Conservation (phyloP, 2,797 vertebrate species). For the Acanthornis magna region DNA sequence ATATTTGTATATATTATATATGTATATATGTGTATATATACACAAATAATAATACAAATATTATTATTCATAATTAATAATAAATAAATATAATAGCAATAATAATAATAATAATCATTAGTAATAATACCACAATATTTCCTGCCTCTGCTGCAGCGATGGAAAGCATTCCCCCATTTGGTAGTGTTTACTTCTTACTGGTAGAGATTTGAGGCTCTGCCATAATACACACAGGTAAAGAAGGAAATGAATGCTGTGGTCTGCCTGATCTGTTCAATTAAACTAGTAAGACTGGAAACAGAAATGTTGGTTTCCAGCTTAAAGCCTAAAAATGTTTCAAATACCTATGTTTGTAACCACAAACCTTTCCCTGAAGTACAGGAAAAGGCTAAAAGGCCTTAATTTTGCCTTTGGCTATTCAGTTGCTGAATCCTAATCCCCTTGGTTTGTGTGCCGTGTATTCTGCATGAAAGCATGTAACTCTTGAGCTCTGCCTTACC, state of each 20-base stretch:
- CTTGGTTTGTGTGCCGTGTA: accelerated
- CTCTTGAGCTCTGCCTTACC: background rate
- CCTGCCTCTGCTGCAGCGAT: background rate
- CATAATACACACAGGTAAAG: background rate
- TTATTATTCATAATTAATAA: too few relatives aligned
- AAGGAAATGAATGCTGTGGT: background rate
- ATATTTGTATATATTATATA: too few relatives aligned
- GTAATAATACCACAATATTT: background rate
- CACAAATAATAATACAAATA: too few relatives aligned
- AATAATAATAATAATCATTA: too few relatives aligned
- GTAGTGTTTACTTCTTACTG: background rate
- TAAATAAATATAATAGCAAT: too few relatives aligned
- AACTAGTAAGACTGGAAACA: background rate
- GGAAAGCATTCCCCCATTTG: background rate
- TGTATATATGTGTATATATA: too few relatives aligned
- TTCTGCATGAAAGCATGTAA: background rate
- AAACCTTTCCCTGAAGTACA: background rate
- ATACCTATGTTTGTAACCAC: background rate
- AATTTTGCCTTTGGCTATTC: background rate
- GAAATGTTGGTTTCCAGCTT: background rate
- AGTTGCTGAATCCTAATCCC: background rate
- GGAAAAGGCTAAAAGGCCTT: background rate
- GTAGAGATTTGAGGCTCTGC: background rate
- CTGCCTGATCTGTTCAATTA: background rate
- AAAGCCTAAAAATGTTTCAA: background rate